Percentiles rank a stretch among this genome's conserved stretches.
These are phyloP conservation scores for Pao palembangensis DNA, from an alignment of 2,113 vertebrate species.

Conservation along the genomic window DNA sequence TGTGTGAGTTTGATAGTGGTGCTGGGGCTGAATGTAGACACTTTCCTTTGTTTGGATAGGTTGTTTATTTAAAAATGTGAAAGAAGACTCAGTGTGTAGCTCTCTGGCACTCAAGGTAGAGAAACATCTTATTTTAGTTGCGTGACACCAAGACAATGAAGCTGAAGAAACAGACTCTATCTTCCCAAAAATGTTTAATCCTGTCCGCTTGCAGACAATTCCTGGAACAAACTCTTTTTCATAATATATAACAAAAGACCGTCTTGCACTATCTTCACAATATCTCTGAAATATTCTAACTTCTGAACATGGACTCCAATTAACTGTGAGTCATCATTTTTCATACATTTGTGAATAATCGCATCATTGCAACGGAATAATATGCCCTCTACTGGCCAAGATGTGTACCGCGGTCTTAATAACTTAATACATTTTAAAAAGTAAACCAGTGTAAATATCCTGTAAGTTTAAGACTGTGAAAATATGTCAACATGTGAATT, in stretches of 20 bases:
- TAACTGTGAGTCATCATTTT: conserved; percentile 18
- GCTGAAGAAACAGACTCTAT: conserved; percentile 38
- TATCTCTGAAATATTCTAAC: conserved; percentile 1
- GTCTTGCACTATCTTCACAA: neutral
- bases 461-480: too few relatives aligned
- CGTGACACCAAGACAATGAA: conserved; percentile 45
- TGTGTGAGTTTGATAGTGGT: conserved; percentile 13
- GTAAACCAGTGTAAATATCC: neutral
- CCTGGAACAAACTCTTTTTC: conserved; percentile 31
- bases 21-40: conserved; percentile 30
- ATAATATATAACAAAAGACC: conserved; percentile 16
- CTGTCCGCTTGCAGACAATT: conserved; percentile 37
- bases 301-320: neutral
- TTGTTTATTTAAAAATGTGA: conserved; percentile 66
- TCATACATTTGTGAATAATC: conserved; percentile 7
- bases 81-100: conserved; percentile 56
- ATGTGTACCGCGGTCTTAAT: neutral
- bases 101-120: conserved; percentile 49
- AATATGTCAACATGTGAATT: too few relatives aligned
- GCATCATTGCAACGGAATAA: conserved; percentile 3
- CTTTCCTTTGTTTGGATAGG: conserved; percentile 74
- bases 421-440: neutral
- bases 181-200: conserved; percentile 37
- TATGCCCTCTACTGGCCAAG: conserved; percentile 50
- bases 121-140: conserved; percentile 60